Evolutionary conservation across 2,113 vertebrate species (phyloP).

Genomic region (Dicentrarchus labrax): DNA sequence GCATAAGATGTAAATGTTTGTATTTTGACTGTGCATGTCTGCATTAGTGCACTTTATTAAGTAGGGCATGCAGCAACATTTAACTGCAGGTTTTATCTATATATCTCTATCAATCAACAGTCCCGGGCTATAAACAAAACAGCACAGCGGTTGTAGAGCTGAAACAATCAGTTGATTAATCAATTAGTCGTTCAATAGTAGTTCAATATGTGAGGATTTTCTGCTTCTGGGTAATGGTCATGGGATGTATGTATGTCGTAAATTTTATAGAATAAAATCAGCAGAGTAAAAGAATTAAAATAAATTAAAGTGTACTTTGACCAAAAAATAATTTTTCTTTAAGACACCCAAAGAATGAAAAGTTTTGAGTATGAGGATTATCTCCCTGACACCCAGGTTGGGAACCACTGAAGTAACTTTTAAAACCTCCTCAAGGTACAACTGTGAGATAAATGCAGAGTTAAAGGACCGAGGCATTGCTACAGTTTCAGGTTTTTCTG

Average conservation of each 20-base stretch:
- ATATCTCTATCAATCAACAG: no score
- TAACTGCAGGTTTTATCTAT: background rate
- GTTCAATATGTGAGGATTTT: no score
- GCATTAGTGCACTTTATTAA: slow-evolving; percentile 8
- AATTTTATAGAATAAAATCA: background rate
- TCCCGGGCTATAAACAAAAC: background rate
- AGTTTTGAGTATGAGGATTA: background rate
- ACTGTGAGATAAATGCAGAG: background rate
- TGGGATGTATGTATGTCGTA: no score
- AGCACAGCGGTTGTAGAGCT: background rate
- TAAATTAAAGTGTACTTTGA: background rate
- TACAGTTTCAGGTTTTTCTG: background rate
- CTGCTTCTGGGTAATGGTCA: no score
- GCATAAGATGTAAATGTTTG: slow-evolving; percentile 49
- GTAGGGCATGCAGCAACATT: background rate
- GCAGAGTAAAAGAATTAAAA: background rate
- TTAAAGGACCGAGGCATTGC: background rate
- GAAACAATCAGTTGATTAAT: background rate
- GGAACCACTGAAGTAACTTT: background rate
- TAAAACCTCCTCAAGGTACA: background rate
- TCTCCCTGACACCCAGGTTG: background rate
- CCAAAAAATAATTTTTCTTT: background rate
- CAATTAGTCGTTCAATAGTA: background rate
- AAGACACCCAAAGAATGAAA: background rate
- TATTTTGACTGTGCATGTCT: slow-evolving; percentile 21